Percentiles rank a stretch among this genome's conserved stretches.
phyloP scores from a whole-genome alignment of 2,113 vertebrate genomes.

The Gopherus flavomarginatus region DNA sequence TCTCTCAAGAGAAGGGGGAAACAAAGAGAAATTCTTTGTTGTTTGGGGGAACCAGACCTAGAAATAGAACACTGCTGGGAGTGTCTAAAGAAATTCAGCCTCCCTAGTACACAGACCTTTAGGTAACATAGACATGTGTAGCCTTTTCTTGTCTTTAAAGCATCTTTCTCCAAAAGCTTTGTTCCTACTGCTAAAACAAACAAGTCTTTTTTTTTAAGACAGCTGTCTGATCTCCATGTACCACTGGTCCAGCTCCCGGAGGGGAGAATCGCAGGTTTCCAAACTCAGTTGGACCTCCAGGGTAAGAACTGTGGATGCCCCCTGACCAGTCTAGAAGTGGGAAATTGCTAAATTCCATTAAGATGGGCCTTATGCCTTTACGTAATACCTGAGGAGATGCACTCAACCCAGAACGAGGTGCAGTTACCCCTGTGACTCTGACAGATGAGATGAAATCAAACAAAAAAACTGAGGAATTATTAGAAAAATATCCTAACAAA shows the following conservation, averaged over 20 bases:
- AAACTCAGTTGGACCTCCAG: background rate
- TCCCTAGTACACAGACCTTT: too few relatives aligned
- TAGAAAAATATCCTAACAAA: background rate
- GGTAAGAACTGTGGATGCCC: background rate
- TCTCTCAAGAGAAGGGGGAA: too few relatives aligned
- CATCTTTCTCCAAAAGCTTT: background rate
- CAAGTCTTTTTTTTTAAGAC: too few relatives aligned
- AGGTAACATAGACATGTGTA: too few relatives aligned
- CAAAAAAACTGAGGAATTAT: background rate
- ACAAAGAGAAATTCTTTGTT: too few relatives aligned
- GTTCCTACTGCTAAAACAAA: background rate
- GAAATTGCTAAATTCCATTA: background rate
- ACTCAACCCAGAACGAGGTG: background rate
- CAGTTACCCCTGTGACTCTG: background rate
- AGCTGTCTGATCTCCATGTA: background rate
- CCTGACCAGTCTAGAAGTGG: background rate
- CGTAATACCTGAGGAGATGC: background rate
- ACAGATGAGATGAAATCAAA: background rate
- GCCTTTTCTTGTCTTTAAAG: too few relatives aligned
- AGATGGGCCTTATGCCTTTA: background rate
- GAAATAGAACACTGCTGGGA: too few relatives aligned
- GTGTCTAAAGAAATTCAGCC: too few relatives aligned
- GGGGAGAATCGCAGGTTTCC: background rate
- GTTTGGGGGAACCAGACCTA: too few relatives aligned
- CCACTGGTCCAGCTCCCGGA: background rate